Evolutionary conservation across 53 echinoderm and acorn worm genomes (phyloP).

Genomic region (Paracentrotus lividus): DNA sequence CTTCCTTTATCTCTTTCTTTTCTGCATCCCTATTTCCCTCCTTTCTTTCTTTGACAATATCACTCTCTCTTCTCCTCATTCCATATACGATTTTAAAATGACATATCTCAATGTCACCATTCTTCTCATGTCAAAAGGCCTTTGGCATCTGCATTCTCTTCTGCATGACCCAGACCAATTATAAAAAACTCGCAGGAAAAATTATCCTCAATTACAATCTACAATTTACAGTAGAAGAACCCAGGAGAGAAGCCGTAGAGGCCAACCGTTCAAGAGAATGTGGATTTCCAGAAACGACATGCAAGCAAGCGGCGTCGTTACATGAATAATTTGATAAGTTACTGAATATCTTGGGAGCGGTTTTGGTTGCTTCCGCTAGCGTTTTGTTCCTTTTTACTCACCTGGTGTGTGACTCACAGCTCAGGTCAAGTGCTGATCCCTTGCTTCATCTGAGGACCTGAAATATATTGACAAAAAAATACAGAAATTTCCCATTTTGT

Average conservation of each 20-base stretch:
- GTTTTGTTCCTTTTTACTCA: background rate
- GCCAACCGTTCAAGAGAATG: too few relatives aligned
- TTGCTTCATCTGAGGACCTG: background rate
- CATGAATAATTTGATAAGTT: background rate
- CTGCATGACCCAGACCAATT: background rate
- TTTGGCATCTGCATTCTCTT: background rate
- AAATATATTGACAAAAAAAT: background rate
- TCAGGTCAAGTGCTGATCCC: constrained; percentile 12
- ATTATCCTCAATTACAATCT: too few relatives aligned
- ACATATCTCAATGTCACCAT: background rate
- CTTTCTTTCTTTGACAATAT: too few relatives aligned
- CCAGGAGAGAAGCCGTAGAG: too few relatives aligned
- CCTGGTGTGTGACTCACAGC: background rate
- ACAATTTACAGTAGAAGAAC: too few relatives aligned
- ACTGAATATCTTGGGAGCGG: background rate
- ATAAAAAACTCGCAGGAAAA: background rate
- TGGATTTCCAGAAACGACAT: background rate
- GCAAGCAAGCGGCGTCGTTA: background rate
- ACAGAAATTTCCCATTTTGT: background rate
- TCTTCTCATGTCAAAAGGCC: background rate
- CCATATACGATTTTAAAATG: background rate
- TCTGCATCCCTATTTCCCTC: too few relatives aligned
- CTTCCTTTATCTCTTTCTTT: too few relatives aligned
- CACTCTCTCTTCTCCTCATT: too few relatives aligned
- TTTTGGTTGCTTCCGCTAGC: background rate